Evolutionary conservation across 2,113 vertebrate genomes (phyloP).

Genomic region (Pterocles orientalis): DNA sequence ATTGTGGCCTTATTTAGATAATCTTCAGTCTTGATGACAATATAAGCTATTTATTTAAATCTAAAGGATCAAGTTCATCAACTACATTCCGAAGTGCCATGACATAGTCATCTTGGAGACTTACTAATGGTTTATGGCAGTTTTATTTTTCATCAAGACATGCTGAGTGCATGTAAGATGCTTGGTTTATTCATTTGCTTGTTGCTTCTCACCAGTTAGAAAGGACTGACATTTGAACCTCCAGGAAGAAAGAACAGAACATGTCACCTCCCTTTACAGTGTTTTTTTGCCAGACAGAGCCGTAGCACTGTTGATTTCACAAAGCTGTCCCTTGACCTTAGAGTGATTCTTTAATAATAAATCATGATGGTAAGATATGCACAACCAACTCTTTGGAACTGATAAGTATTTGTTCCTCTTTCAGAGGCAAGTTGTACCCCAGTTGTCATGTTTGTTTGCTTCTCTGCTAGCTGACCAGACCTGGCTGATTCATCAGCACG

Average conservation of each 20-base stretch:
- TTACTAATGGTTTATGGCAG: not conserved
- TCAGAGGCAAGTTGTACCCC: slow-evolving; percentile 84
- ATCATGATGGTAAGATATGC: not conserved
- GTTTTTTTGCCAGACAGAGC: not conserved
- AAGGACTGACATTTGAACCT: not conserved
- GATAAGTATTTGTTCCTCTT: not conserved
- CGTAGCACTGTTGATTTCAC: not conserved
- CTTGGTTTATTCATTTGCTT: not conserved
- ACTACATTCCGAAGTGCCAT: not conserved
- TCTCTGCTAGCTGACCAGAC: slow-evolving; percentile 77
- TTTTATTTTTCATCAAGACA: not conserved
- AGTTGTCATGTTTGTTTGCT: slow-evolving; percentile 81
- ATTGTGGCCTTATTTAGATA: not conserved
- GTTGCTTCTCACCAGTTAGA: not conserved
- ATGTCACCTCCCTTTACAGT: not conserved
- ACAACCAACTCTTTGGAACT: not conserved
- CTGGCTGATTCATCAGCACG: slow-evolving; percentile 88
- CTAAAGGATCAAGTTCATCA: not conserved
- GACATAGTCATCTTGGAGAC: not conserved
- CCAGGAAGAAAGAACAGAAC: not conserved
- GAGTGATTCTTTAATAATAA: not conserved
- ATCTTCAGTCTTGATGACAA: not conserved
- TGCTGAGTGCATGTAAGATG: not conserved
- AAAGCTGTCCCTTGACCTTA: not conserved
- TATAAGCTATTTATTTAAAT: not conserved